Base-by-base conservation (phyloP, 2,113 vertebrate genomes). In the Athene cunicularia region DNA sequence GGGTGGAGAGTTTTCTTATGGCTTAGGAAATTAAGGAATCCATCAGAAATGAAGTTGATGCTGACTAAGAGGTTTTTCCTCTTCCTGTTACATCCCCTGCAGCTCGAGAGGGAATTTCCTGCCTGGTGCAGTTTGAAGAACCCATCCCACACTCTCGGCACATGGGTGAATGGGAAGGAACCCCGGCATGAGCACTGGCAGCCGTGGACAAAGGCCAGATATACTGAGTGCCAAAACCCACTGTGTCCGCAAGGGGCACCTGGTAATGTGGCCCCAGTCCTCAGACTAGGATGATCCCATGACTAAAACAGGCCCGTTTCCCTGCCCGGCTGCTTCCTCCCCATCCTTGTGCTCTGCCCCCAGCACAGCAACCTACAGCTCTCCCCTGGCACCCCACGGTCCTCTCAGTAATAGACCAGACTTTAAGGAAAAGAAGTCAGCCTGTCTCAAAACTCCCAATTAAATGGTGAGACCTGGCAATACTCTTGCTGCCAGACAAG, bases 1-100 rank as follows among this genome's bases (percentile, higher is more conserved):
- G 87, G 79, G 75, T 90, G 88, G 86, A 88, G 76, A 81, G 41
- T 79, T 95, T 96, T 97, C 94, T 91, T 73, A 85, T 8, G 30
- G 64, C 53, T 85, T 49, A 97, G 97, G 97, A 98, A 97, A 91
- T 33, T 52, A 75, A 87, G 83, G 58, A 75, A 96, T 94, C 83
- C 86, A 95, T 96, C 88, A 96, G 75, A 96, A 96, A 82, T 11
- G 7, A 89, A 95, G 80, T 18, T 5, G 15, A 95, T 91, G 80
- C 97, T 97, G 96, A 97, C 93, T 96, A 89, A 96, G 94, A 95
- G 80, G 22, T 93, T 97, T 94, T 96, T 95, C 91, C 95, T 95
- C 85, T 97, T 96, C 90, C 94, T 1, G 10, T 95, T 97, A 92
- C 84, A 95, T 94, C 91, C 91, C 94, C 74, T 91, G 88, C 84